A percentile compares a stretch with the other conserved stretches of the same genome.
phyloP scores from a whole-genome alignment of 2,113 vertebrate genomes.

The Scartelaos histophorus region DNA sequence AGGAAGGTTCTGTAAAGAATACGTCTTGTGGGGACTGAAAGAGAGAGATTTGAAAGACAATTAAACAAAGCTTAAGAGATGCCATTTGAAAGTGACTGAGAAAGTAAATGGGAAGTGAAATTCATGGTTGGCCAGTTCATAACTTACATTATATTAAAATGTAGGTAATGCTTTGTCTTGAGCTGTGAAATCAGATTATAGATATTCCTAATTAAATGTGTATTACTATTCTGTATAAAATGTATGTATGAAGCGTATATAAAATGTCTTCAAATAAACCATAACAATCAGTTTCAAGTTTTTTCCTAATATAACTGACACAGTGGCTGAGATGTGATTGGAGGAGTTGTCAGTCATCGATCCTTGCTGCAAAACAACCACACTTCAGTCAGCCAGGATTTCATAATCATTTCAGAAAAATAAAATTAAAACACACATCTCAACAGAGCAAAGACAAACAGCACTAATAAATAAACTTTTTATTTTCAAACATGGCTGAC shows the following conservation, averaged over 20 bases:
- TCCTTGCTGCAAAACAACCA: too few species aligned
- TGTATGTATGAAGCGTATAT: background rate
- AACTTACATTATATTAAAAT: slow-evolving; percentile 32
- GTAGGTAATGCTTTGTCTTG: background rate
- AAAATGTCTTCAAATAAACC: background rate
- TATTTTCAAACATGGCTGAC: slow-evolving; percentile 62
- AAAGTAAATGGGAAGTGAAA: slow-evolving; percentile 66
- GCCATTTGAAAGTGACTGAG: slow-evolving; percentile 60
- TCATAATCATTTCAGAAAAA: background rate
- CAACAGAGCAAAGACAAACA: slow-evolving; percentile 1
- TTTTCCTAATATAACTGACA: background rate
- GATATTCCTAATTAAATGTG: background rate
- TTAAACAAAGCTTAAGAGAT: slow-evolving; percentile 24
- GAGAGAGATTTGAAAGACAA: slow-evolving; percentile 46
- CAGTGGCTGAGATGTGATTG: too few species aligned
- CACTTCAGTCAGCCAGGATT: too few species aligned
- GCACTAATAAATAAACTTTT: slow-evolving; percentile 67
- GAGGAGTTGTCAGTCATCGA: too few species aligned
- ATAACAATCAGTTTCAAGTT: background rate
- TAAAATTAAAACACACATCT: slow-evolving; percentile 16
- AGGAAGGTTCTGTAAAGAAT: slow-evolving; percentile 40
- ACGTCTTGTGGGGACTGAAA: slow-evolving; percentile 42
- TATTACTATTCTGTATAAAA: background rate
- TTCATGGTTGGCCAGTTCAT: slow-evolving; percentile 60
- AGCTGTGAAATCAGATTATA: background rate